These are phyloP conservation scores for Drosophila subobscura DNA, from an alignment of 1,140 invertebrate species.

Conservation along the genomic window DNA sequence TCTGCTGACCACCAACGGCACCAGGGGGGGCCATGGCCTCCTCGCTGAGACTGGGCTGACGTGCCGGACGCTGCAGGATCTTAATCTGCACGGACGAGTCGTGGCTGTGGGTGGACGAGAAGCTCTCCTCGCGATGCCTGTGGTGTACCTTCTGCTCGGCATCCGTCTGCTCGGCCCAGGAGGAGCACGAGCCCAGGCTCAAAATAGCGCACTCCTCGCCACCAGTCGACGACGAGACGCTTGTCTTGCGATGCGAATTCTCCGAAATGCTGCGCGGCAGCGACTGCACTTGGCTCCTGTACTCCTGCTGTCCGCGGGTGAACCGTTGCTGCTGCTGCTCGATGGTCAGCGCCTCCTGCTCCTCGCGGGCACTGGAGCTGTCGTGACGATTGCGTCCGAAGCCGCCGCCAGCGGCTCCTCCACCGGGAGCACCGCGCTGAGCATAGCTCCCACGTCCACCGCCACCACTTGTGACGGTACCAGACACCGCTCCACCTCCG, in stretches of 20 bases:
- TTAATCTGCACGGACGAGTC: conserved; percentile 79
- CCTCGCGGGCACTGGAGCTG: conserved; percentile 70
- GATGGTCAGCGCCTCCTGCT: conserved; percentile 25
- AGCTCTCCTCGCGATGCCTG: conserved; percentile 73
- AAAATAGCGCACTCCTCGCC: conserved; percentile 54
- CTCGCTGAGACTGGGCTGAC: conserved; percentile 77
- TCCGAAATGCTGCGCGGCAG: conserved; percentile 82
- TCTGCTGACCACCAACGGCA: conserved; percentile 1
- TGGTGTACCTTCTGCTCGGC: conserved; percentile 73
- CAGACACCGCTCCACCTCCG: conserved; percentile 1
- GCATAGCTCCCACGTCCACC: conserved; percentile 60
- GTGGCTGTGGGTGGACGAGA: conserved; percentile 78
- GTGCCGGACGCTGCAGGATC: conserved; percentile 74
- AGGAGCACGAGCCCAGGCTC: conserved; percentile 48
- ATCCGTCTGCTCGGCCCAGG: conserved; percentile 82
- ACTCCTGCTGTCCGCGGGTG: conserved; percentile 52
- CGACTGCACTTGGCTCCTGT: conserved; percentile 56
- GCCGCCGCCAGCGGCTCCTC: conserved; percentile 45
- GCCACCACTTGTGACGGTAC: conserved; percentile 20
- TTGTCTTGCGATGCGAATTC: conserved; percentile 81
- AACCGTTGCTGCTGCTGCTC: conserved; percentile 57
- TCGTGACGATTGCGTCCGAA: conserved; percentile 78
- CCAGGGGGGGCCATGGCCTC: conserved; percentile 30
- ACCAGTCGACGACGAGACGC: conserved; percentile 75
- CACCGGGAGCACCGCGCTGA: conserved; percentile 34